Conservation (phyloP, 2,888 invertebrate species). For the Sphecodes monilicornis region DNA sequence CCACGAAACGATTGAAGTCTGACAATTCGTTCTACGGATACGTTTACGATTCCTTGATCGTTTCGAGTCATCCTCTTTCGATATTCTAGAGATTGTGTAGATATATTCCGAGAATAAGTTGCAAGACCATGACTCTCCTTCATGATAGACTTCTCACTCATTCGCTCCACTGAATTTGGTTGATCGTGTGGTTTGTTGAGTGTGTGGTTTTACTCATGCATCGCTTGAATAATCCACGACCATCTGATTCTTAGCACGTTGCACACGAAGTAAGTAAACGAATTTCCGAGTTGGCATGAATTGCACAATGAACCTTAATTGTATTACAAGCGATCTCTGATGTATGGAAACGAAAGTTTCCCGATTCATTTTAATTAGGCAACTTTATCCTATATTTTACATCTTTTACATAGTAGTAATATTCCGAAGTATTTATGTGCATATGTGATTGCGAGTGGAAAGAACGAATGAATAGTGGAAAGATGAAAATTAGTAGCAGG, state of each 20-base stretch:
- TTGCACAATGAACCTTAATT: not conserved
- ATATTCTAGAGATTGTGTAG: not conserved
- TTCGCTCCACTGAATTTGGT: not conserved
- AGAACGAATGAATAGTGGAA: no score
- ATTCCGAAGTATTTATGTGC: no score
- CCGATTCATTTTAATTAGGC: not conserved
- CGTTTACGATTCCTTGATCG: not conserved
- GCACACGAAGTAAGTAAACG: not conserved
- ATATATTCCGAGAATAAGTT: not conserved
- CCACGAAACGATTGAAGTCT: not conserved
- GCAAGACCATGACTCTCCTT: not conserved
- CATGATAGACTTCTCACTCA: slow-evolving; percentile 3
- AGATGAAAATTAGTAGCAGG: no score
- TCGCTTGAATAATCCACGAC: slow-evolving; percentile 32
- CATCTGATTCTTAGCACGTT: not conserved
- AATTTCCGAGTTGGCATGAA: not conserved
- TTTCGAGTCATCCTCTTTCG: not conserved
- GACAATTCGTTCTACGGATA: not conserved
- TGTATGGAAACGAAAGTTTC: not conserved
- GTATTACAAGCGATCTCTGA: not conserved
- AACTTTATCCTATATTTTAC: not conserved
- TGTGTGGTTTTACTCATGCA: slow-evolving; percentile 40
- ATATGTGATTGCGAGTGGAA: no score
- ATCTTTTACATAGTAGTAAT: no score
- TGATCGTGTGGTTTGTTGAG: no score